Evolutionary conservation across 2,113 vertebrate species (phyloP).

Genomic region (Heptranchias perlo): DNA sequence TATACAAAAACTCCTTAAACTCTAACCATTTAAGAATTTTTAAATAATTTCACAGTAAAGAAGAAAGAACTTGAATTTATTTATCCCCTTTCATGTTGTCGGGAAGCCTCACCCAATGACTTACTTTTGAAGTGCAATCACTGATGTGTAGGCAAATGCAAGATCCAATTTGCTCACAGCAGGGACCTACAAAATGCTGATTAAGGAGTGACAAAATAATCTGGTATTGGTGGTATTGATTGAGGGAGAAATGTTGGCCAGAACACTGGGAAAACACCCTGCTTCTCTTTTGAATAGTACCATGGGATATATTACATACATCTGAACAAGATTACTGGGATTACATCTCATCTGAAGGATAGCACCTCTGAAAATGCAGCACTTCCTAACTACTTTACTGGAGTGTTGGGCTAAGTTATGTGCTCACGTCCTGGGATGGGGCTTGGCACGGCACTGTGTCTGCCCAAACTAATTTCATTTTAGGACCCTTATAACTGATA

Average conservation of each 20-base stretch:
- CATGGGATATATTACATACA: neutral
- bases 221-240: neutral
- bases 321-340: neutral
- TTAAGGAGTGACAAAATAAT: neutral
- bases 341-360: no score
- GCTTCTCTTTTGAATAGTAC: neutral
- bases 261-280: neutral
- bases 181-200: neutral
- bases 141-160: neutral
- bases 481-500: no score
- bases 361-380: no score
- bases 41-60: neutral
- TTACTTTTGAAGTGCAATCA: neutral
- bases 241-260: neutral
- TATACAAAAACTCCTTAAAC: neutral
- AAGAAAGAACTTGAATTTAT: neutral
- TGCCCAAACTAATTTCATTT: no score
- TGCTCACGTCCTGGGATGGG: no score
- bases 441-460: no score
- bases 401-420: no score
- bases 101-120: neutral
- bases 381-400: no score
- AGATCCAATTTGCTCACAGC: neutral
- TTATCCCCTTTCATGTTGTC: neutral
- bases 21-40: neutral